Evolutionary conservation across 1,140 invertebrate species (phyloP).

Genomic region (Trichomalopsis sarcophagae): DNA sequence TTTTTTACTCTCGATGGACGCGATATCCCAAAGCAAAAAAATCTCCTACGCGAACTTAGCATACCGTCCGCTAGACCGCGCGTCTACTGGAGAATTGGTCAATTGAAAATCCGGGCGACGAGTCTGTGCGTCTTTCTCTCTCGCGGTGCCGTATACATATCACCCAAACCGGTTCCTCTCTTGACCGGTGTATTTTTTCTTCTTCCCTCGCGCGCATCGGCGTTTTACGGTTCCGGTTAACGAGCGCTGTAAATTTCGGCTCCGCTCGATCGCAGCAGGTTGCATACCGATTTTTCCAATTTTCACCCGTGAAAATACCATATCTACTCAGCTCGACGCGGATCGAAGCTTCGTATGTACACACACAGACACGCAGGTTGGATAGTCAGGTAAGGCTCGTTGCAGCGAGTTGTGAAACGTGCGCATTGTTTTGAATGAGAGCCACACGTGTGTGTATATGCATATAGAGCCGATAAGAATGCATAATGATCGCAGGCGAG

Average conservation of each 20-base stretch:
- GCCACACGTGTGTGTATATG: background rate
- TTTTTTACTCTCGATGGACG: background rate
- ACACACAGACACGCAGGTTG: background rate
- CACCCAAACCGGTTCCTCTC: background rate
- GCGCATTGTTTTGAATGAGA: conserved; percentile 1
- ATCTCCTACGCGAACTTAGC: background rate
- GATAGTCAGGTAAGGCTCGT: background rate
- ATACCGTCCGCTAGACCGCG: background rate
- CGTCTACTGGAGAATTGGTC: background rate
- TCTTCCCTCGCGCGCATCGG: background rate
- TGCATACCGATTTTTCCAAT: no score
- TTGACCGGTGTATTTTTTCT: background rate
- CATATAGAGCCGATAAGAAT: background rate
- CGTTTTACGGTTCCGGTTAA: background rate
- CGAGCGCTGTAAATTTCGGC: no score
- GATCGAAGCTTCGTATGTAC: background rate
- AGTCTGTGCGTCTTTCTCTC: background rate
- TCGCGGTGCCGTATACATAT: background rate
- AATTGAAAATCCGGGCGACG: background rate
- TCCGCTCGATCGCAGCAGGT: no score
- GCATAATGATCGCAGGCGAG: background rate
- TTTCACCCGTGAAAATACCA: no score
- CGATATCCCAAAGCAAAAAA: no score
- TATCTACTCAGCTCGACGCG: no score
- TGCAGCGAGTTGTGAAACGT: background rate